Percentiles rank a stretch among this genome's conserved stretches.
phyloP scores from a whole-genome alignment of 2,888 invertebrate species.

The Itoplectis maculator region DNA sequence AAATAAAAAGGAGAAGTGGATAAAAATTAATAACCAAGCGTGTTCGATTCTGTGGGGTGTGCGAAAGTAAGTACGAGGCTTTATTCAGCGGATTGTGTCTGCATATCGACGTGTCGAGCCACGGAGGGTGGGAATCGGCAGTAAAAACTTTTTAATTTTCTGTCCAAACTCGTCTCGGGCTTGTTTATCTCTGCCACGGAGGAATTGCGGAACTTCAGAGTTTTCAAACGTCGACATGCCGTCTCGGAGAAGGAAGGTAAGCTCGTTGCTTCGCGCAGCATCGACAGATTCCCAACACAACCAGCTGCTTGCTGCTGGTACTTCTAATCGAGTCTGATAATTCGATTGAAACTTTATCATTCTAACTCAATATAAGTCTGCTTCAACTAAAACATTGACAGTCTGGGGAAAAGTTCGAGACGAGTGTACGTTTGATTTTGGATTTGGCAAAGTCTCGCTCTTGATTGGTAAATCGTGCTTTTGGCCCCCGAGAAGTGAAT shows the following conservation, averaged over 20 bases:
- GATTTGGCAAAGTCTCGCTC: slow-evolving; percentile 27
- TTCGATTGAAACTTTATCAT: slow-evolving; percentile 64
- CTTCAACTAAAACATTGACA: slow-evolving; percentile 24
- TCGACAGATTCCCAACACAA: slow-evolving; percentile 46
- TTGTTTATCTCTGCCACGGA: slow-evolving; percentile 32
- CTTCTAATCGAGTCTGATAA: slow-evolving; percentile 63
- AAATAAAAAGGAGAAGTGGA: neutral
- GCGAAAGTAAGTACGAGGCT: neutral
- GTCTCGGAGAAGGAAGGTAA: neutral
- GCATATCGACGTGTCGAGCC: slow-evolving; percentile 7
- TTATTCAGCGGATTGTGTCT: neutral
- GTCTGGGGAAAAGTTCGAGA: slow-evolving; percentile 13
- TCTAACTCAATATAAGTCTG: slow-evolving; percentile 41
- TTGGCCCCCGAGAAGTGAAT: slow-evolving; percentile 1
- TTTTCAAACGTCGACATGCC: slow-evolving; percentile 28
- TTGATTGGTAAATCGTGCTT: slow-evolving; percentile 14
- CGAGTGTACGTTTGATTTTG: slow-evolving; percentile 26
- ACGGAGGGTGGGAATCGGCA: neutral
- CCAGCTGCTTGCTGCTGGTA: slow-evolving; percentile 13
- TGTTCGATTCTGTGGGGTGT: neutral
- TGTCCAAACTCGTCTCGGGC: slow-evolving; percentile 7
- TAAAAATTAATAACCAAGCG: slow-evolving; percentile 10
- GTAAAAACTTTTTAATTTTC: slow-evolving; percentile 30
- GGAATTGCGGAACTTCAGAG: slow-evolving; percentile 11
- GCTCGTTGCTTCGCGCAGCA: slow-evolving; percentile 31